Conservation (phyloP, 2,888 invertebrate genomes). For the Trichacis sp. region DNA sequence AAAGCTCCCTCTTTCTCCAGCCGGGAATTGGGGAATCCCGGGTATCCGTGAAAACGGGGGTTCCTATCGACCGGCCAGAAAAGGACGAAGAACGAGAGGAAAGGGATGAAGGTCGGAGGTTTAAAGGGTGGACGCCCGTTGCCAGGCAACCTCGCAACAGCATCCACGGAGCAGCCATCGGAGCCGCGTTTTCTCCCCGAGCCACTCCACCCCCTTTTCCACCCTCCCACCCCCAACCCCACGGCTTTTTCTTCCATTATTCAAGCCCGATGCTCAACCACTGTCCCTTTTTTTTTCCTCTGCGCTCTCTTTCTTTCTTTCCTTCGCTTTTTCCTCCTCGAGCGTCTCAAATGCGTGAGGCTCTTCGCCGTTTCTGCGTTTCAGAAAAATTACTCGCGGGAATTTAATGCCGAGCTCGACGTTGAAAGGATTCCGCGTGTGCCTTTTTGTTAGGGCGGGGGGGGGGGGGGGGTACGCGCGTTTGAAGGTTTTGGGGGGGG, state of each 20-base stretch:
- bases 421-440: not conserved
- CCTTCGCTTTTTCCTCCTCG: slow-evolving; percentile 4
- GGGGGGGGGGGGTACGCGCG: no score
- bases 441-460: no score
- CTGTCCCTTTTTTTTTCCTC: slow-evolving; percentile 50
- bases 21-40: slow-evolving; percentile 65
- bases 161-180: slow-evolving; percentile 50
- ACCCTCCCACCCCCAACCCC: slow-evolving; percentile 55
- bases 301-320: slow-evolving; percentile 46
- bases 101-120: slow-evolving; percentile 52
- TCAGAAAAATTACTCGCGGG: slow-evolving; percentile 24
- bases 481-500: no score
- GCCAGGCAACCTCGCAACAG: slow-evolving; percentile 62
- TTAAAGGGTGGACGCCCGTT: slow-evolving; percentile 65
- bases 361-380: slow-evolving; percentile 10
- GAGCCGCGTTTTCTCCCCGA: slow-evolving; percentile 13
- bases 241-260: slow-evolving; percentile 58
- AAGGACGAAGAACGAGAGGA: slow-evolving; percentile 38
- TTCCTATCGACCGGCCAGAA: slow-evolving; percentile 59
- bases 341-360: slow-evolving; percentile 11
- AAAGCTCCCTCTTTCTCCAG: slow-evolving; percentile 50
- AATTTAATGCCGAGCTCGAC: slow-evolving; percentile 13
- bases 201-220: slow-evolving; percentile 43
- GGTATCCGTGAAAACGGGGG: slow-evolving; percentile 56
- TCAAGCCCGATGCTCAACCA: slow-evolving; percentile 60